Evolutionary conservation across 2,888 invertebrate species (phyloP), one percentile per base, ranked within the genome.

Genomic region (Philhelius pedissequus): DNA sequence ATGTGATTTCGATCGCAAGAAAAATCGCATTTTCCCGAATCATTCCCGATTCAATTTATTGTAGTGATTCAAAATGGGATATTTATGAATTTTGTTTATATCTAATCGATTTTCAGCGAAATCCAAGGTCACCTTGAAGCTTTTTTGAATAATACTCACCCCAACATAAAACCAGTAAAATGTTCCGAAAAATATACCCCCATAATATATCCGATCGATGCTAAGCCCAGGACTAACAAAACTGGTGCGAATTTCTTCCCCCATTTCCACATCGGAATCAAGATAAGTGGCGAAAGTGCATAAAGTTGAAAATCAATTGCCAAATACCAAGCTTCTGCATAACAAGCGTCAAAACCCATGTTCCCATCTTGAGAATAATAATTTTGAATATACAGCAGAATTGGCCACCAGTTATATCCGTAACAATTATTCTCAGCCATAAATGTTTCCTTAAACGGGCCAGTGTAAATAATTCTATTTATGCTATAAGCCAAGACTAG

Each of bases 241-340:
- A 60, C 87, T 0, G 70, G 74, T 4, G 86, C 68, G 2, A 87
- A 88, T 50, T 81, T 87, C 43, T 71, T 87, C 25, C 89, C 87
- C 89, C 89, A 89, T 22, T 87, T 89, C 76, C 90, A 90, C 15
- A 93, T 87, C 0, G 92, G 90, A 35, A 92, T 90, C 20, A 93
- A 88, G 2, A 93, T 86, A 0, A 93, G 66, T 0, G 93, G 93
- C 0, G 93, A 92, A 18, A 93, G 62, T 64, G 92, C 88, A 86
- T 92, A 93, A 22, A 93, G 88, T 87, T 94, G 93, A 89, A 92
- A 93, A 70, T 93, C 93, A 4, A 93, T 92, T 1, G 93, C 91
- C 18, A 94, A 88, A 84, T 93, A 93, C 93, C 94, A 94, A 1
- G 92, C 90, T 82, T 93, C 93, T 11, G 88, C 89, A 71, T 93